phyloP scores from a whole-genome alignment of 2,888 invertebrate species.

The Cephus nigrinus region DNA sequence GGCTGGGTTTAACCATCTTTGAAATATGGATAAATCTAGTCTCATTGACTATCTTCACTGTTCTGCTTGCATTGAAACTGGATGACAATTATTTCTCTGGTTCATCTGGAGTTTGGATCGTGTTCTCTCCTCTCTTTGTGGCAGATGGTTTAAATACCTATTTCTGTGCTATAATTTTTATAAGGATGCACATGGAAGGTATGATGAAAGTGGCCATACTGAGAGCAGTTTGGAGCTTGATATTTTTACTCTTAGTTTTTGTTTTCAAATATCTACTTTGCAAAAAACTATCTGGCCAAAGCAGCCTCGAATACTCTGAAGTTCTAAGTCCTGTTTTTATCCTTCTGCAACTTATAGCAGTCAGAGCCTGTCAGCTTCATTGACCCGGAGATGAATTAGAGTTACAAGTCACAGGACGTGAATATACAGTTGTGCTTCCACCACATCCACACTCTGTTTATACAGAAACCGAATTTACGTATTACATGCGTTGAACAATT shows the following conservation, averaged over 20 bases:
- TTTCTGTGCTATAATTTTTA: constrained; percentile 94
- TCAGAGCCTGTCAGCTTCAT: constrained; percentile 91
- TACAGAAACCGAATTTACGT: constrained; percentile 30
- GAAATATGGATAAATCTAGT: constrained; percentile 94
- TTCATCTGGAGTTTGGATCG: constrained; percentile 83
- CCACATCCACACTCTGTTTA: constrained; percentile 30
- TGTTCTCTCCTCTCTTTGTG: constrained; percentile 91
- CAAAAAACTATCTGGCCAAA: constrained; percentile 85
- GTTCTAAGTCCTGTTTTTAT: constrained; percentile 93
- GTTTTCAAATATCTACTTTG: constrained; percentile 92
- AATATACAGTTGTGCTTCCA: constrained; percentile 22
- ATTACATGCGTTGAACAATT: constrained; percentile 9
- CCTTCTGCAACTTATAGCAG: constrained; percentile 87
- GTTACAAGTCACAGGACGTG: background rate
- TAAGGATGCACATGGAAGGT: constrained; percentile 88
- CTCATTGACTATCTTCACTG: constrained; percentile 84
- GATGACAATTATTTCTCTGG: constrained; percentile 70
- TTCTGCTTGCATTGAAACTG: constrained; percentile 84
- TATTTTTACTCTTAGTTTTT: constrained; percentile 85
- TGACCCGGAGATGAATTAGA: constrained; percentile 32
- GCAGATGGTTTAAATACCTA: constrained; percentile 94
- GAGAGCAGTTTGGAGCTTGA: constrained; percentile 85
- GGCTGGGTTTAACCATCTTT: constrained; percentile 95
- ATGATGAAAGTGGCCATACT: constrained; percentile 83
- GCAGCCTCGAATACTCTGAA: constrained; percentile 88